A percentile compares a stretch with the other conserved stretches of the same genome.
phyloP scores from a whole-genome alignment of 2,113 vertebrate genomes.

The Antechinus stuartii region DNA sequence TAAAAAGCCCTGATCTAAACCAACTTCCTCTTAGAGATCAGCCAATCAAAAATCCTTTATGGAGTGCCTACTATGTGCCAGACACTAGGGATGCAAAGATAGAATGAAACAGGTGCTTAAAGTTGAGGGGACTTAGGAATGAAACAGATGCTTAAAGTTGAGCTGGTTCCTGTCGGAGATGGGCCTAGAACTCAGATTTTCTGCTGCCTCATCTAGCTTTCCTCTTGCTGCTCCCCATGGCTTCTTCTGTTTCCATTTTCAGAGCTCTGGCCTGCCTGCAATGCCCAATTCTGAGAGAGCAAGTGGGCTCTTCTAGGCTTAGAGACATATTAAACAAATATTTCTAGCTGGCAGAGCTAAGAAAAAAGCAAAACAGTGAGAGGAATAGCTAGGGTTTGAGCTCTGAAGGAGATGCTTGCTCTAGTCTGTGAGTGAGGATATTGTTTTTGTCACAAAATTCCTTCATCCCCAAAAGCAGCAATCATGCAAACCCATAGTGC shows the following conservation, averaged over 20 bases:
- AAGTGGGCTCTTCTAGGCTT: slow-evolving; percentile 20
- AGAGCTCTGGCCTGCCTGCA: slow-evolving; percentile 25
- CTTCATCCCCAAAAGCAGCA: slow-evolving; percentile 45
- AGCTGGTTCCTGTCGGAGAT: background rate
- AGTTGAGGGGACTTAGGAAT: background rate
- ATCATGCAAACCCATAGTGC: slow-evolving; percentile 40
- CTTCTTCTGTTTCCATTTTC: slow-evolving; percentile 20
- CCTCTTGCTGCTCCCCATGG: background rate
- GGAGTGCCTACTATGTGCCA: background rate
- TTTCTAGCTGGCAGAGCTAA: slow-evolving; percentile 40
- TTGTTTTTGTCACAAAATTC: slow-evolving; percentile 56
- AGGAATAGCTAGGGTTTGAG: slow-evolving; percentile 28
- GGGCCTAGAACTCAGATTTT: background rate
- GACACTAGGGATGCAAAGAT: background rate
- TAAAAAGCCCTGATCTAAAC: background rate
- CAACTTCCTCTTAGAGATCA: background rate
- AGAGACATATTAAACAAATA: slow-evolving; percentile 11
- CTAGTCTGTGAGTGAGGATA: slow-evolving; percentile 29
- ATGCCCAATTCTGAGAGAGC: slow-evolving; percentile 33
- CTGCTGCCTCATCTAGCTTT: background rate
- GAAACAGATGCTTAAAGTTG: background rate
- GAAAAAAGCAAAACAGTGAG: slow-evolving; percentile 15
- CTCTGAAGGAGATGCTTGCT: slow-evolving; percentile 50
- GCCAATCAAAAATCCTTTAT: background rate
- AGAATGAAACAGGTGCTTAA: background rate